phyloP scores from a whole-genome alignment of 2,797 vertebrate species.

The Premnoplex brunnescens region DNA sequence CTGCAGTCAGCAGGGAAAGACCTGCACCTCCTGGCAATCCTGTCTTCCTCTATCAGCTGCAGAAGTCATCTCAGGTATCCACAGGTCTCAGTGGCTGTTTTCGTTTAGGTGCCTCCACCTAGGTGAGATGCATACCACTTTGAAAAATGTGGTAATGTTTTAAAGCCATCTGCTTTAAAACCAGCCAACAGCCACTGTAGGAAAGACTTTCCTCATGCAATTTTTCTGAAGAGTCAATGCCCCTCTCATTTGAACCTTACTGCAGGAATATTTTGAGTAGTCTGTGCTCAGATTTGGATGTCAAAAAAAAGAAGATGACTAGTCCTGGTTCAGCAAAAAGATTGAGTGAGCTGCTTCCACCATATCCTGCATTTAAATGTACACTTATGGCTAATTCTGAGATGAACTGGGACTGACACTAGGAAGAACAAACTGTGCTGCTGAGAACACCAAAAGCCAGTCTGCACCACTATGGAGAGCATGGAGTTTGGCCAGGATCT shows the following conservation, averaged over 20 bases:
- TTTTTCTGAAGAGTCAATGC: background rate
- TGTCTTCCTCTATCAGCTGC: background rate
- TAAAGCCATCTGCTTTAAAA: background rate
- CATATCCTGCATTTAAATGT: background rate
- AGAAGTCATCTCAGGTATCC: background rate
- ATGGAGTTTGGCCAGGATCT: background rate
- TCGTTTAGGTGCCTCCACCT: background rate
- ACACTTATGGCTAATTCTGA: background rate
- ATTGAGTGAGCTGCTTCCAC: background rate
- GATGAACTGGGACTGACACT: background rate
- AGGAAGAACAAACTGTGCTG: background rate
- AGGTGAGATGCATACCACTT: background rate
- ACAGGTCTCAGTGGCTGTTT: background rate
- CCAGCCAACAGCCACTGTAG: rapidly evolving
- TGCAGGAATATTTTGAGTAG: background rate
- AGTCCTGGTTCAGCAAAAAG: background rate
- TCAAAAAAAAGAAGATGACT: background rate
- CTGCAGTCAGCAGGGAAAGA: background rate
- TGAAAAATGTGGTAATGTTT: background rate
- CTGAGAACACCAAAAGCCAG: background rate
- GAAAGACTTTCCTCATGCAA: background rate
- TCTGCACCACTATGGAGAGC: background rate
- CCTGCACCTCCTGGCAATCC: background rate
- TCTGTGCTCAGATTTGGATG: background rate
- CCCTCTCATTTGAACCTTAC: background rate